These are phyloP conservation scores for Sogatella furcifera DNA, from an alignment of 1,140 invertebrate species.

Conservation along the genomic window DNA sequence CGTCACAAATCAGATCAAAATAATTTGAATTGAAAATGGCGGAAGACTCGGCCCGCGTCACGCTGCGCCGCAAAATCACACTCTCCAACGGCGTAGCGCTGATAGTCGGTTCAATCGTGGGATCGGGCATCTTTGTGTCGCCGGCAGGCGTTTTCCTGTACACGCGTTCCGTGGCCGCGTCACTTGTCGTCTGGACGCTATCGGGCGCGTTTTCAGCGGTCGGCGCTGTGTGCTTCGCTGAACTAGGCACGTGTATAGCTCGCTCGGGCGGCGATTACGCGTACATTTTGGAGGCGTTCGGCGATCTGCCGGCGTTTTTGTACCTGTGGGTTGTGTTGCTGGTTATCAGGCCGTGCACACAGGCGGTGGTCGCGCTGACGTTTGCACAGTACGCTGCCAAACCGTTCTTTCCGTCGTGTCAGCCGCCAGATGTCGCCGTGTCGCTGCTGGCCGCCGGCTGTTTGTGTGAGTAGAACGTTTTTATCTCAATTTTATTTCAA, in stretches of 20 bases:
- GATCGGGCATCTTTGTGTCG: slow-evolving; percentile 73
- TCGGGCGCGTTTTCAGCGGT: slow-evolving; percentile 64
- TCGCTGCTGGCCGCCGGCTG: slow-evolving; percentile 61
- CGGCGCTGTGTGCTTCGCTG: slow-evolving; percentile 73
- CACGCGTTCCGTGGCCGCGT: slow-evolving; percentile 51
- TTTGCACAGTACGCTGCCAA: slow-evolving; percentile 70
- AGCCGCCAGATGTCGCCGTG: slow-evolving; percentile 52
- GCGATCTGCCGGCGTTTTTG: slow-evolving; percentile 78
- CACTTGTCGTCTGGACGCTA: slow-evolving; percentile 59
- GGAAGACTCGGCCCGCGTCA: slow-evolving; percentile 39
- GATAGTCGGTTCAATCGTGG: slow-evolving; percentile 74
- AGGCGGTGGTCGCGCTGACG: slow-evolving; percentile 72
- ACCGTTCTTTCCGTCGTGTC: slow-evolving; percentile 68
- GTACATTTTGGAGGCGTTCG: slow-evolving; percentile 78
- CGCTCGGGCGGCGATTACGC: slow-evolving; percentile 82
- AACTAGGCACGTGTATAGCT: slow-evolving; percentile 57
- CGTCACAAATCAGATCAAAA: too few relatives aligned
- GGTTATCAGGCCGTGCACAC: slow-evolving; percentile 67
- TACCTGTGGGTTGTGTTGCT: slow-evolving; percentile 78
- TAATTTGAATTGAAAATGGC: background rate
- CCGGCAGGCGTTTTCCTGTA: slow-evolving; percentile 54
- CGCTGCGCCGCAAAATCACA: slow-evolving; percentile 70
- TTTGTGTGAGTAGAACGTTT: slow-evolving; percentile 50
- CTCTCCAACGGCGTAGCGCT: slow-evolving; percentile 77
- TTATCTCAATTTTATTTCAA: background rate